Conservation (phyloP, 1,140 invertebrate genomes). For the Arion vulgaris region DNA sequence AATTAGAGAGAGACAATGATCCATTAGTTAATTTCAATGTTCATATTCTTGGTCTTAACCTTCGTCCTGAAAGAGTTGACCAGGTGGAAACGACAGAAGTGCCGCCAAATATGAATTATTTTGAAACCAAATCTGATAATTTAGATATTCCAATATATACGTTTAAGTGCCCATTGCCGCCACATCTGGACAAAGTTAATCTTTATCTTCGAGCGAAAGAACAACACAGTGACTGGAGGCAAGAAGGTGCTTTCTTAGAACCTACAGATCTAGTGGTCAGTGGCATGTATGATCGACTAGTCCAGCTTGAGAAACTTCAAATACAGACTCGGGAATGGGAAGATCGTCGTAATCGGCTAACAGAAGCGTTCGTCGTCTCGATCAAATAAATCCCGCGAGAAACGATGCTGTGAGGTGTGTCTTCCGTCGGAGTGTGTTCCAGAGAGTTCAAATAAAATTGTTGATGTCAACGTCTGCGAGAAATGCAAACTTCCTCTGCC, state of each 20-base stretch:
- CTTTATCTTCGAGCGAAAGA: conserved; percentile 53
- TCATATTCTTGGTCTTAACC: conserved; percentile 51
- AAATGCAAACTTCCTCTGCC: conserved; percentile 56
- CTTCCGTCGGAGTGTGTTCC: conserved; percentile 64
- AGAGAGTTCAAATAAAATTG: conserved; percentile 65
- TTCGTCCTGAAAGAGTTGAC: conserved; percentile 65
- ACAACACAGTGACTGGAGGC: conserved; percentile 58
- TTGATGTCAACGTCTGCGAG: conserved; percentile 46
- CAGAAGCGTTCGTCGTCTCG: conserved; percentile 44
- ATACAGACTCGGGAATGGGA: conserved; percentile 67
- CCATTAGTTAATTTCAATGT: conserved; percentile 52
- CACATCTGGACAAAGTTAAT: conserved; percentile 52
- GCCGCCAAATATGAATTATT: conserved; percentile 55
- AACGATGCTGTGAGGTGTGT: conserved; percentile 59
- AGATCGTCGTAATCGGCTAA: conserved; percentile 45
- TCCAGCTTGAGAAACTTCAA: conserved; percentile 62
- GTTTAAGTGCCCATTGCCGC: conserved; percentile 57
- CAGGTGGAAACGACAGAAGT: conserved; percentile 57
- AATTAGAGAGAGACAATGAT: conserved; percentile 50
- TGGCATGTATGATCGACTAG: conserved; percentile 58
- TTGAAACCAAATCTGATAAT: conserved; percentile 64
- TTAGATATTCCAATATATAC: conserved; percentile 57
- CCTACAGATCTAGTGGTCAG: conserved; percentile 40
- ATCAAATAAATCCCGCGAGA: conserved; percentile 52
- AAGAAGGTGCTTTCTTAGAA: conserved; percentile 29